Base-by-base conservation (phyloP, 1,140 invertebrate genomes). In the Lordiphosa clarofinis region DNA sequence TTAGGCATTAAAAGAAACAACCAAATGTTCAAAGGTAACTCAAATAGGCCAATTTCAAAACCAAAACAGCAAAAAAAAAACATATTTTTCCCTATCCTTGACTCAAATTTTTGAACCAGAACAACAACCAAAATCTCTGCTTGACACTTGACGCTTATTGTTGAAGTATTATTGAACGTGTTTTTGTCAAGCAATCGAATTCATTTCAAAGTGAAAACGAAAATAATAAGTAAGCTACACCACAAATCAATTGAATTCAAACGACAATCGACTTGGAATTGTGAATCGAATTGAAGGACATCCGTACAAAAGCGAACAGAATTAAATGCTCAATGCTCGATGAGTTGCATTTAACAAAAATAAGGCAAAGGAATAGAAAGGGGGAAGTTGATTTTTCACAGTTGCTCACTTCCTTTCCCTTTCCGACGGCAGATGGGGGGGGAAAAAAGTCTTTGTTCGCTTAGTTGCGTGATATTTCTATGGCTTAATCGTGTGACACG, bases 391-490 rank as follows among this genome's bases (percentile, higher is more conserved):
- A 46, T 46, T 46, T 46, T 46, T 6, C 24, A 28, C 24, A 28
- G 24, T 4, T 28, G 24, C 24, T 28, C 24, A 28, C 24, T 28
- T 10, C 13, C 57, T 10, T n/a, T 11, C 28, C 21, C 42, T 46
- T 28, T 36, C 46, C 56, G 59, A 44, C 44, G 55, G 24, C 24
- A 37, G 31, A 54, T 40, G n/a, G n/a, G n/a, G 55, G 59, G 24
- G 7, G 7, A 54, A 56, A 57, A 74, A 70, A 62, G 65, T 74
- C 70, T 76, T 82, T 82, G 78, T 82, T 76, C 76, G 72, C 69
- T 59, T 57, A 74, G 63, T 73, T 82, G 76, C 78, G 78, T 84
- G 72, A 73, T 73, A 82, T 84, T 82, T 81, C 78, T 61, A 81
- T 81, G 70, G 76, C 53, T 81, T 81, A 81, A 81, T 81, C 76